A percentile compares a stretch with the other conserved stretches of the same genome.
Evolutionary conservation across 2,113 vertebrate genomes (phyloP).

Genomic region (Clinocottus analis): DNA sequence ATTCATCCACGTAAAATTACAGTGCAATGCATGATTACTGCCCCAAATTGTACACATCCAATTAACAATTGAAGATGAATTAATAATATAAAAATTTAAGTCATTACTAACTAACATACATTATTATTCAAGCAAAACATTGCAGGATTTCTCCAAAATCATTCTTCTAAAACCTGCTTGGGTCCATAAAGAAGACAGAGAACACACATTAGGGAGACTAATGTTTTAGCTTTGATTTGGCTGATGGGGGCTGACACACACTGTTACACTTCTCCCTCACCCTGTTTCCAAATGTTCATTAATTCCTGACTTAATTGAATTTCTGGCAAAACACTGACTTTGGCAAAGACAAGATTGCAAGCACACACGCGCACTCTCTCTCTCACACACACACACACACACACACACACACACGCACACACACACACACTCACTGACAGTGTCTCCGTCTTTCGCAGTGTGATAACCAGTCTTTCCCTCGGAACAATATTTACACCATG

Average conservation of each 20-base stretch:
- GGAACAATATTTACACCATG: slow-evolving; percentile 44
- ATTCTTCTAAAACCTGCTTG: not conserved
- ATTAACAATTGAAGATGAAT: not conserved
- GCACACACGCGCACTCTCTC: not conserved
- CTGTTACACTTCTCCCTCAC: slow-evolving; percentile 21
- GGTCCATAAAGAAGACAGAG: not conserved
- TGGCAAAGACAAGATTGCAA: slow-evolving; percentile 43
- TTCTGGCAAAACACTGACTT: slow-evolving; percentile 61
- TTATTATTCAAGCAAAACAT: not conserved
- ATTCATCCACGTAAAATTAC: not conserved
- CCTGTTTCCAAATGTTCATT: slow-evolving; percentile 55
- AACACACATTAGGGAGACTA: slow-evolving; percentile 19
- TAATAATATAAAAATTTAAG: not conserved
- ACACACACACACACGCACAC: not conserved
- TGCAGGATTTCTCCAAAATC: not conserved
- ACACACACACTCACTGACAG: not conserved
- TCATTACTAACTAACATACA: not conserved
- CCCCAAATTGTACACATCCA: not conserved
- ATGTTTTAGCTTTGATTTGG: slow-evolving; percentile 44
- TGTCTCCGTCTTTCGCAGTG: slow-evolving; percentile 6
- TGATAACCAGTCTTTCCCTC: slow-evolving; percentile 14
- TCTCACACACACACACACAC: not conserved
- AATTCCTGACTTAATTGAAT: slow-evolving; percentile 61
- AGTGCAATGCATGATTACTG: not conserved
- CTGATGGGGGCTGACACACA: slow-evolving; percentile 25